These are phyloP conservation scores for Gymnarchus niloticus DNA, from an alignment of 2,113 vertebrate species.

Conservation along the genomic window DNA sequence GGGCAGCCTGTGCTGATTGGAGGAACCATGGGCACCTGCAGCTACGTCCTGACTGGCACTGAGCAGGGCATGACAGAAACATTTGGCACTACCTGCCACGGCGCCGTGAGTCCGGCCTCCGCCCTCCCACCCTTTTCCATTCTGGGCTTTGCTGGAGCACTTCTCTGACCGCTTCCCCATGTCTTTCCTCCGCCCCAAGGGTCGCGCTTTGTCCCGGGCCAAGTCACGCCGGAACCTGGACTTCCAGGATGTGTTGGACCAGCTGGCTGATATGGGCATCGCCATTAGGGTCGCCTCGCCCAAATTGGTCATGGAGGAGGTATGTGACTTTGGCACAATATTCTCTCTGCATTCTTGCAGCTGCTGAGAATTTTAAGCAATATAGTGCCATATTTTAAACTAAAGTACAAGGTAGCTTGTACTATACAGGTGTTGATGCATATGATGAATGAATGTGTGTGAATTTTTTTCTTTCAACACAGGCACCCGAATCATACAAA, in stretches of 20 bases:
- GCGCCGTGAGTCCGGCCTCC: slow-evolving; percentile 71
- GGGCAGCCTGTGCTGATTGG: slow-evolving; percentile 95
- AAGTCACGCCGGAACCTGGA: slow-evolving; percentile 94
- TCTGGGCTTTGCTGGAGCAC: not conserved
- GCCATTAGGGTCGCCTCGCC: slow-evolving; percentile 94
- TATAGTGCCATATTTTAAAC: not conserved
- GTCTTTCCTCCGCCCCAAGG: slow-evolving; percentile 55
- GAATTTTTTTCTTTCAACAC: slow-evolving; percentile 5
- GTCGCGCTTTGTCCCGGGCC: slow-evolving; percentile 89
- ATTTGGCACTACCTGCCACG: slow-evolving; percentile 95
- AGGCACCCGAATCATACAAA: slow-evolving; percentile 97
- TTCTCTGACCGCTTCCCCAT: not conserved
- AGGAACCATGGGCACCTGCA: slow-evolving; percentile 97
- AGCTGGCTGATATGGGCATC: slow-evolving; percentile 90
- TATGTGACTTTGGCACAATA: slow-evolving; percentile 44
- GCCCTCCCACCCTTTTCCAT: not conserved
- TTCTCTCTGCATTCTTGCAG: not conserved
- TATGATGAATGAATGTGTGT: too few relatives aligned
- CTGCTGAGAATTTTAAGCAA: not conserved
- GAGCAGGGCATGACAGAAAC: slow-evolving; percentile 97
- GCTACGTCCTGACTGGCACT: slow-evolving; percentile 93
- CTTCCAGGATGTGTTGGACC: slow-evolving; percentile 96
- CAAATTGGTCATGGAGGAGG: slow-evolving; percentile 98
- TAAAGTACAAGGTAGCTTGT: too few relatives aligned
- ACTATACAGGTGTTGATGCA: not conserved